These are phyloP conservation scores for Masnerella sp. DNA, from an alignment of 2,888 invertebrate species.

Conservation along the genomic window DNA sequence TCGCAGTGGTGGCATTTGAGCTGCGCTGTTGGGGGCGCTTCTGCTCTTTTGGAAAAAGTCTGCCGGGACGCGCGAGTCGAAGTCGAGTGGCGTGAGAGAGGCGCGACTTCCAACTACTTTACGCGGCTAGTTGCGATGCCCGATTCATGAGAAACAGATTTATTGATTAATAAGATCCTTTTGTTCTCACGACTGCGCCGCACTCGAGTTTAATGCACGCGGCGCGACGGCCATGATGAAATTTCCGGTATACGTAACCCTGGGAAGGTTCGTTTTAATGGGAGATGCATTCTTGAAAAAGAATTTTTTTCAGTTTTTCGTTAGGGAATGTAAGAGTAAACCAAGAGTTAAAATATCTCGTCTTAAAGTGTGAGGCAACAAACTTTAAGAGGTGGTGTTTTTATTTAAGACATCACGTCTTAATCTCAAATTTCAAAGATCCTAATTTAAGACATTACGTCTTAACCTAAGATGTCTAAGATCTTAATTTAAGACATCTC, in stretches of 20 bases:
- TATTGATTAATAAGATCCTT: conserved; percentile 49
- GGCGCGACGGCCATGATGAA: background rate
- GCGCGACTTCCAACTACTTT: conserved; percentile 47
- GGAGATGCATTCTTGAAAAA: too few species aligned
- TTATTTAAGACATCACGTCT: too few species aligned
- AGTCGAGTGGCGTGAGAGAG: conserved; percentile 69
- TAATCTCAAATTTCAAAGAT: too few species aligned
- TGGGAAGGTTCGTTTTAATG: background rate
- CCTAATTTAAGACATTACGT: too few species aligned
- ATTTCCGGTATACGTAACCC: conserved; percentile 11
- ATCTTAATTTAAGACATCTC: too few species aligned
- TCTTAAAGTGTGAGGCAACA: too few species aligned
- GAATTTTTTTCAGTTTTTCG: background rate
- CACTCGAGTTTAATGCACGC: conserved; percentile 15
- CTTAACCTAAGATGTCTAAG: too few species aligned
- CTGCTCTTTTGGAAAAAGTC: conserved; percentile 64
- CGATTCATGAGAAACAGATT: conserved; percentile 50
- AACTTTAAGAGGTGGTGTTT: too few species aligned
- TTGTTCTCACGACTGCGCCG: conserved; percentile 34
- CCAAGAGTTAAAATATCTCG: too few species aligned
- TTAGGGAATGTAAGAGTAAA: too few species aligned
- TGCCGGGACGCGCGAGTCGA: conserved; percentile 52
- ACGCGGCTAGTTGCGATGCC: conserved; percentile 37
- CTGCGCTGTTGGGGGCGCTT: conserved; percentile 70
- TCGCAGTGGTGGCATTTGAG: conserved; percentile 68